Evolutionary conservation across 2,888 invertebrate species (phyloP).

Genomic region (Lathronympha strigana): DNA sequence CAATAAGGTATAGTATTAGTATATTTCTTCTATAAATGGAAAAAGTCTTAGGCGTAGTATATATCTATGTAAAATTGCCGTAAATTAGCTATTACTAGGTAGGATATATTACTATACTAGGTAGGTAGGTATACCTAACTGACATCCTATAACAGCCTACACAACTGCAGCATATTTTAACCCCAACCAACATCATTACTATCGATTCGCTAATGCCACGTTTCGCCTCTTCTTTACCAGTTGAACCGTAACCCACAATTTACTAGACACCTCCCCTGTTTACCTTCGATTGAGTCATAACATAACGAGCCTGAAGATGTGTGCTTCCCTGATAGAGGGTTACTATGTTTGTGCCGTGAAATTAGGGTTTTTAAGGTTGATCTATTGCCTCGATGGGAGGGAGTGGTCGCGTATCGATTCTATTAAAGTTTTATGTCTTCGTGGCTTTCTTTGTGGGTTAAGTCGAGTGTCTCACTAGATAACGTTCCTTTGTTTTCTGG

Average conservation of each 20-base stretch:
- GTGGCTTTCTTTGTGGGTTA: conserved; percentile 1
- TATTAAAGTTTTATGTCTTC: conserved; percentile 36
- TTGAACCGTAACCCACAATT: conserved; percentile 71
- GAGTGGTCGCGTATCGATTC: conserved; percentile 39
- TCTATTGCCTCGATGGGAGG: conserved; percentile 66
- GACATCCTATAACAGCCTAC: not conserved
- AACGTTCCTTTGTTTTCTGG: conserved; percentile 5
- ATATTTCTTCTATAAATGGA: too few relatives aligned
- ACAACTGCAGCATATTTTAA: conserved; percentile 1
- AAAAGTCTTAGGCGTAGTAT: too few relatives aligned
- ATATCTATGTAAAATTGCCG: too few relatives aligned
- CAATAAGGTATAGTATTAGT: too few relatives aligned
- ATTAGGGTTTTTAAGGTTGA: conserved; percentile 69
- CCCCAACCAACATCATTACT: conserved; percentile 9
- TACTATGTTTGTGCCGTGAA: conserved; percentile 61
- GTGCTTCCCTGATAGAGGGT: conserved; percentile 67
- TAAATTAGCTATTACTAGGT: too few relatives aligned
- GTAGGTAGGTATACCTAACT: not conserved
- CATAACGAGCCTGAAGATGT: conserved; percentile 68
- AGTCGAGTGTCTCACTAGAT: conserved; percentile 15
- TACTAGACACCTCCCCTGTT: conserved; percentile 69
- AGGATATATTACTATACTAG: too few relatives aligned
- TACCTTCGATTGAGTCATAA: conserved; percentile 79
- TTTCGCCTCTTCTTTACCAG: conserved; percentile 17
- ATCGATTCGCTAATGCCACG: conserved; percentile 18